These are phyloP conservation scores for Sceloporus tristichus DNA, from an alignment of 2,113 vertebrate species.

Conservation along the genomic window DNA sequence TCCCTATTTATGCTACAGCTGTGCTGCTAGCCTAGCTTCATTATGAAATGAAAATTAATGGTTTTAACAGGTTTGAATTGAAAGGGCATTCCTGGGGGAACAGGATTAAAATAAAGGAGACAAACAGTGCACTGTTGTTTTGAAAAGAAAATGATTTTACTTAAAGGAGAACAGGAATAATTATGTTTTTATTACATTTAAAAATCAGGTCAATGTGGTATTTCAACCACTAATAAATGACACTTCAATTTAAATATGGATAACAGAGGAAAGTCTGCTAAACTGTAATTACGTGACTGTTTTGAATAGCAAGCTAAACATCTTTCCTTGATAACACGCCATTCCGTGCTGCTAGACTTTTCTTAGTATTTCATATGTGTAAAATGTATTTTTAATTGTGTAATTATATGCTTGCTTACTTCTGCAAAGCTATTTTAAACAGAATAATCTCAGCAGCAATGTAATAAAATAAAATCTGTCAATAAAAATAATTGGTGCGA, in stretches of 20 bases:
- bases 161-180: constrained; percentile 36
- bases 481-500: constrained; percentile 39
- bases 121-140: not conserved
- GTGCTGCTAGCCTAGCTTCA: constrained; percentile 42
- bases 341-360: constrained; percentile 25
- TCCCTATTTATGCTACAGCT: not conserved
- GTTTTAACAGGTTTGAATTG: constrained; percentile 45
- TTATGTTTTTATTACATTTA: constrained; percentile 21
- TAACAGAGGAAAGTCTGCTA: constrained; percentile 34
- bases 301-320: constrained; percentile 36
- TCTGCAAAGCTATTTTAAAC: constrained; percentile 43
- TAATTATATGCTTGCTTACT: constrained; percentile 50
- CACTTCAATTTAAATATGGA: constrained; percentile 44
- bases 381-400: constrained; percentile 45
- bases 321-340: constrained; percentile 25
- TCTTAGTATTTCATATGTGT: constrained; percentile 30
- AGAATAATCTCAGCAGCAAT: constrained; percentile 39
- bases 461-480: constrained; percentile 47
- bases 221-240: constrained; percentile 52
- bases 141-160: constrained; percentile 54
- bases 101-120: not conserved
- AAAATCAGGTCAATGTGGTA: constrained; percentile 43
- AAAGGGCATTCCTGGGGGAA: constrained; percentile 40
- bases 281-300: constrained; percentile 27
- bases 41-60: constrained; percentile 44